Base-by-base conservation (phyloP, 2,888 invertebrate genomes). In the Reticulitermes lucifugus region DNA sequence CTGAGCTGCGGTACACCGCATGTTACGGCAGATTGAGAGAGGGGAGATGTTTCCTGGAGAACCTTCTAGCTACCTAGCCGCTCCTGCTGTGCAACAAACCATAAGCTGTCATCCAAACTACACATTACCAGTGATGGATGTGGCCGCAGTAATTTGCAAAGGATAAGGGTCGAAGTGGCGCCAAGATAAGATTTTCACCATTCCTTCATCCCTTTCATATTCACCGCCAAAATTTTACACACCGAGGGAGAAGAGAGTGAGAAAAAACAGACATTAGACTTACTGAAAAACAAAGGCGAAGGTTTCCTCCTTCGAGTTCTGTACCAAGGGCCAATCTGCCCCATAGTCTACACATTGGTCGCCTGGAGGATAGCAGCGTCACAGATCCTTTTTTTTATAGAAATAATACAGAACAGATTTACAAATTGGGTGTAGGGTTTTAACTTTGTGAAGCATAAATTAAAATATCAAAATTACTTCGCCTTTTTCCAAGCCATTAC, bases 81-180 rank as follows among this genome's bases (percentile, higher is more conserved):
- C 77, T 51, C 80, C 35, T 18, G 80, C 80, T 80, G 59, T 22
- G 80, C 41, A 18, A 35, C 25, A 25, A 71, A 71, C 71, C 71
- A 9, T 7, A 29, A 79, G 29, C 80, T 80, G 80, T 80, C 80
- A 59, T 55, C 29, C 25, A 29, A 80, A 59, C 80, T 21, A 35
- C 59, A 29, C 80, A 80, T 80, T 80, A 80, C 35, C 14, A 18
- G 43, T 80, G 80, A 80, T 80, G 80, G 80, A 80, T 80, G 80
- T 29, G 35, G 59, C 80, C n/a, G 22, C 35, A 35, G 59, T 60
- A 80, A 80, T 80, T 80, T 80, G 80, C 80, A 80, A 80, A 35
- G 60, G 73, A 41, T 73, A 73, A 73, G 41, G 73, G 73, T 73
- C 73, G 73, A 18, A 41, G 35, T 41, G 73, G 41, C 73, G 73